Percentiles rank a stretch among this genome's conserved stretches.
phyloP scores from a whole-genome alignment of 2,797 vertebrate species.

The Macropus fuliginosus region DNA sequence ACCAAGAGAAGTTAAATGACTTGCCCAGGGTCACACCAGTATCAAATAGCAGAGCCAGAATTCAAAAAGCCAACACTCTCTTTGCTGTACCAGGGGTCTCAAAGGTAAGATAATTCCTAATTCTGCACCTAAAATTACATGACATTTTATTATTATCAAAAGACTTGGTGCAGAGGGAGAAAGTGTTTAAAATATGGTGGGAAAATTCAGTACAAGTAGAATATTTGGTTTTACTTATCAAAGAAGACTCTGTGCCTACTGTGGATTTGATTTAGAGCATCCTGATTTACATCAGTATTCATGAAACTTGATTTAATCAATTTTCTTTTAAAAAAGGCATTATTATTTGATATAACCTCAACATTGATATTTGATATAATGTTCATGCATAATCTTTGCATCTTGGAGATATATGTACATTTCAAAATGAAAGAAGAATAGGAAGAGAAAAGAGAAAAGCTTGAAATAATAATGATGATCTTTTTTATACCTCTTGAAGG shows the following conservation, averaged over 20 bases:
- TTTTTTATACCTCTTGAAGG: conserved; percentile 54
- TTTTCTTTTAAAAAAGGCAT: conserved; percentile 62
- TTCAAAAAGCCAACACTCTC: not conserved
- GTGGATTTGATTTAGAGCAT: conserved; percentile 69
- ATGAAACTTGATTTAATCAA: conserved; percentile 66
- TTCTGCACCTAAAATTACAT: not conserved
- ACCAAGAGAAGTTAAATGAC: not conserved
- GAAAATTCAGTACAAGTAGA: conserved; percentile 57
- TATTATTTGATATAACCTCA: conserved; percentile 69
- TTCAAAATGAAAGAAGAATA: conserved; percentile 69
- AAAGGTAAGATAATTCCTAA: not conserved
- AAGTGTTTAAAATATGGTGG: not conserved
- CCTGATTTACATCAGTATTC: conserved; percentile 67
- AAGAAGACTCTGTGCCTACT: conserved; percentile 28
- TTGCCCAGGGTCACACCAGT: not conserved
- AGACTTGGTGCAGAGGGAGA: not conserved
- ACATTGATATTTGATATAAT: conserved; percentile 69
- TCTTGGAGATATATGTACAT: conserved; percentile 68
- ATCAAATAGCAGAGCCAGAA: not conserved
- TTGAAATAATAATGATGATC: conserved; percentile 54
- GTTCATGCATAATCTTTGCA: conserved; percentile 65
- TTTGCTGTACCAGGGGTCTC: not conserved
- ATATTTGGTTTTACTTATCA: conserved; percentile 49
- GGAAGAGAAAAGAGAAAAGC: conserved; percentile 61
- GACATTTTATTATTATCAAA: not conserved